These are phyloP conservation scores for Phylloscopus trochilus DNA, from an alignment of 2,113 vertebrate species.

Conservation along the genomic window DNA sequence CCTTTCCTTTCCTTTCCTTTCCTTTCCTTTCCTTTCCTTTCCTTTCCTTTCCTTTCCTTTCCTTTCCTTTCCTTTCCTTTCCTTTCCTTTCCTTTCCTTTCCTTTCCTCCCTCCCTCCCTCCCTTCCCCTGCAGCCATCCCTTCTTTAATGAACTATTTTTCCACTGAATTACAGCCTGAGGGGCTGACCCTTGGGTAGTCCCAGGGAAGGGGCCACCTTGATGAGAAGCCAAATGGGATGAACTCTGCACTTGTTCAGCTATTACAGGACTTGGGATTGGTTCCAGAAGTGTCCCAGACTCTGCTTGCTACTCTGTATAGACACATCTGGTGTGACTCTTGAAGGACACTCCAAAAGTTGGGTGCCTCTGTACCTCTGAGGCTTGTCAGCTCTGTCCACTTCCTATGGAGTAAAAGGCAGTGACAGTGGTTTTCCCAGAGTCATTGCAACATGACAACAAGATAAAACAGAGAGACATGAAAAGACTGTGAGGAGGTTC, in stretches of 20 bases:
- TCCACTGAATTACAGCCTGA: background rate
- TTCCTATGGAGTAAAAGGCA: background rate
- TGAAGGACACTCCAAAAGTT: background rate
- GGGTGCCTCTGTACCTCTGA: background rate
- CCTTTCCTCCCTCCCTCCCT: background rate
- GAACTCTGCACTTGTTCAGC: background rate
- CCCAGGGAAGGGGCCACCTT: background rate
- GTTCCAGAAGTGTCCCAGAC: background rate
- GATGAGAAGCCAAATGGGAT: background rate
- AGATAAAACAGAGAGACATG: background rate
- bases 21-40: background rate
- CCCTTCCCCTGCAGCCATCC: background rate
- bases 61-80: background rate
- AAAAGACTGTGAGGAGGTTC: background rate
- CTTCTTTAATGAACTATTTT: background rate
- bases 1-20: background rate
- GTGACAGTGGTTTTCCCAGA: background rate
- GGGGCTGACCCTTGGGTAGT: background rate
- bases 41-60: background rate
- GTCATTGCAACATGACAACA: background rate
- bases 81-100: background rate
- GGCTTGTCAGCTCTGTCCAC: background rate
- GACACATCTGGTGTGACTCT: background rate
- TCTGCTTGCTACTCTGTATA: background rate
- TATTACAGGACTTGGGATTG: background rate